Evolutionary conservation across 2,797 vertebrate genomes (phyloP), one percentile per base, ranked within the genome.

Genomic region (Chanos chanos): DNA sequence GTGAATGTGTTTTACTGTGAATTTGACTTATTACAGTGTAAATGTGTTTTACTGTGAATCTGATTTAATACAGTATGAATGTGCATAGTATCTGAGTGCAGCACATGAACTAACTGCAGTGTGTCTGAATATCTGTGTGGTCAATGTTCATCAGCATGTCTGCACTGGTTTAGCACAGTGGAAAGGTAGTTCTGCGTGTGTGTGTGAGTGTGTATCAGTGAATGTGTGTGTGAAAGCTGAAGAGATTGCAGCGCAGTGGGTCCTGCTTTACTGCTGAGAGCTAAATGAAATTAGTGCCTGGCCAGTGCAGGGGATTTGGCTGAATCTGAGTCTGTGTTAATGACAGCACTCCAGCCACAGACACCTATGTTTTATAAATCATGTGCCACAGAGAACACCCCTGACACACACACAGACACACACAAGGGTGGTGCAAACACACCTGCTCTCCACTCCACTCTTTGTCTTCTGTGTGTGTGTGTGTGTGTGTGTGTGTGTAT

Each of bases 211-310:
- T 43, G 5, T 49, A 21, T 25, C 31, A 54, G 13, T 21, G 18
- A 40, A 5, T 16, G 10, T 34, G 21, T 43, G 19, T 53, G 52
- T 41, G 33, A 65, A 61, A 58, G 34, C 59, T 31, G 36, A 63
- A 39, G 43, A 55, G 51, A 22, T 28, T 56, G 63, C 40, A 49
- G 37, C 63, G 39, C 70, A 30, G 63, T 59, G 55, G 27, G 49
- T 58, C 55, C 15, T 52, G 48, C 41, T 28, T 13, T 33, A 31
- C 45, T 10, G 7, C 73, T 67, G 63, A 43, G 63, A 61, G 49
- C 50, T 61, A 67, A 72, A 75, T 75, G 73, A 70, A 66, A 75
- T 72, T 75, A 75, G 66, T 61, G 64, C 70, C 70, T 44, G 64
- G 54, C 64, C 59, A 7, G 73, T 61, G 63, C 12, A 61, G 62